Evolutionary conservation across 2,113 vertebrate genomes (phyloP), one percentile per base, ranked within the genome.

Genomic region (Xiphophorus couchianus): DNA sequence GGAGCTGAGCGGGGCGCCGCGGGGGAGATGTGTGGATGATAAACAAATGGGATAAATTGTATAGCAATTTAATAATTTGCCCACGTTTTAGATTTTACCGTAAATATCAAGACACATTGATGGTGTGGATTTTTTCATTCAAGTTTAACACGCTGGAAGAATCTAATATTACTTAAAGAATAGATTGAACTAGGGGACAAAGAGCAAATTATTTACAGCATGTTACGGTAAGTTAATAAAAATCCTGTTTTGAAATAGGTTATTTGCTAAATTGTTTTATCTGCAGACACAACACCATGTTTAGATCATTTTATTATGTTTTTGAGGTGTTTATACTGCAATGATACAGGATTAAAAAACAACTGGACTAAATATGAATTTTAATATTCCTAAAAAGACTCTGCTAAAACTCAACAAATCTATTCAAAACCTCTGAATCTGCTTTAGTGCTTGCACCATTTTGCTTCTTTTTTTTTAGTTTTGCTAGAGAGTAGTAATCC

Each of bases 381-480:
- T 6, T 10, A n/a, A 58, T n/a, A n/a, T n/a, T 25, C 10, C 51
- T 25, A 22, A 25, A 37, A 58, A 6, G 22, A 58, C 25, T 54
- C 7, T 0, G 2, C 51, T 58, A 3, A 58, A 58, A 51, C 15
- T 6, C 44, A 19, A 58, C 51, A 54, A 15, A 19, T 54, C 22
- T 25, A 54, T 22, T 58, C 22, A n/a, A 58, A n/a, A 60, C 33
- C 28, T 68, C 33, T 76, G 25, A 67, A 27, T 74, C 30, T 60
- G 13, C 69, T 27, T 60, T 60, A 70, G 44, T 80, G 48, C 76
- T 28, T 67, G 62, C 60, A 19, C 54, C 68, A 13, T 17, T 71
- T 72, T 84, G 61, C 62, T 48, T 63, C 29, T 78, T 62, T 72
- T 83, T 72, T 83, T 88, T 86, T 65, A 80, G 80, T 72, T 81